Evolutionary conservation across 2,797 vertebrate species (phyloP).

Genomic region (Australoheros facetus): DNA sequence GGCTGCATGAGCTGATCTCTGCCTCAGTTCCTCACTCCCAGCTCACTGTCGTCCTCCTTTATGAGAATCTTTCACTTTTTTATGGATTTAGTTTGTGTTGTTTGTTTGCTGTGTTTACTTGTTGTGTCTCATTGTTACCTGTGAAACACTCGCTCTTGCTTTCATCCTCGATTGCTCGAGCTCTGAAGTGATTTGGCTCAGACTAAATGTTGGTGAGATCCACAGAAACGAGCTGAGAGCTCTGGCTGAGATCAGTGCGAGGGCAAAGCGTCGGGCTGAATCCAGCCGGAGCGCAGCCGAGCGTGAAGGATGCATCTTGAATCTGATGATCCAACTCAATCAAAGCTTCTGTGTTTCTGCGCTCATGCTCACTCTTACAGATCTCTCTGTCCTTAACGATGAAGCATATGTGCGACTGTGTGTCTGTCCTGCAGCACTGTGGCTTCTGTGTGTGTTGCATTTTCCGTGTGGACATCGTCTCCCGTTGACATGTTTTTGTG

Average conservation of each 20-base stretch:
- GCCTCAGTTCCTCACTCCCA: background rate
- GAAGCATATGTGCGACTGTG: constrained; percentile 20
- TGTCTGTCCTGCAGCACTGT: constrained; percentile 28
- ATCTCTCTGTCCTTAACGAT: constrained; percentile 22
- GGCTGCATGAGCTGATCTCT: constrained; percentile 20
- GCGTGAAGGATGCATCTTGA: constrained; percentile 51
- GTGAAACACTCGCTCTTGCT: background rate
- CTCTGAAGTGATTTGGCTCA: background rate
- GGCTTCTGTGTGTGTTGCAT: background rate
- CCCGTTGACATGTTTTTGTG: constrained; percentile 52
- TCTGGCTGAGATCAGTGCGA: background rate
- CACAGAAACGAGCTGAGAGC: background rate
- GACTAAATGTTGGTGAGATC: background rate
- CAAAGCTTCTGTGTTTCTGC: constrained; percentile 11
- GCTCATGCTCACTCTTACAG: constrained; percentile 10
- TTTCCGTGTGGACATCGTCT: constrained; percentile 44
- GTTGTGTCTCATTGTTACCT: constrained; percentile 6
- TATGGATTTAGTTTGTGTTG: background rate
- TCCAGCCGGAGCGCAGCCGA: background rate
- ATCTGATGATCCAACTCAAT: constrained; percentile 10
- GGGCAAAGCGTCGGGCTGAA: background rate
- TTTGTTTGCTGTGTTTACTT: background rate
- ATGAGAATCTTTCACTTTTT: background rate
- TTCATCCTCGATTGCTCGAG: constrained; percentile 45
- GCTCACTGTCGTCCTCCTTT: background rate